A percentile compares a stretch with the other conserved stretches of the same genome.
These are phyloP conservation scores for Anthopleura sola DNA, from an alignment of 64 coral and sea anemone species.

Conservation along the genomic window DNA sequence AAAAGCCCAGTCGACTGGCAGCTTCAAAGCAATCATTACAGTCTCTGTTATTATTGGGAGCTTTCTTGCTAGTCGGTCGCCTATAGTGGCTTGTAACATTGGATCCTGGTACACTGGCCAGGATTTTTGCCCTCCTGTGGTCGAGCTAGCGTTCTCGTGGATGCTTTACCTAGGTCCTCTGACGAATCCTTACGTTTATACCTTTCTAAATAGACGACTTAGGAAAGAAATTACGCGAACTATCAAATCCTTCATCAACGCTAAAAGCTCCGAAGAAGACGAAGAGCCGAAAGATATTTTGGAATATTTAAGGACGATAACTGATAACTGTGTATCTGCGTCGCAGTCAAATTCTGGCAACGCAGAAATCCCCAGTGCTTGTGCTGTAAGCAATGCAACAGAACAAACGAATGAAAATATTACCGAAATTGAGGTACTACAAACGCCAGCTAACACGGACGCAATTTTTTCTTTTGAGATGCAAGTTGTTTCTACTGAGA, in stretches of 20 bases:
- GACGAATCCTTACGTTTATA: constrained; percentile 54
- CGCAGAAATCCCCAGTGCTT: neutral
- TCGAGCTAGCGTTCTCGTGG: constrained; percentile 35
- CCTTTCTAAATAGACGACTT: constrained; percentile 70
- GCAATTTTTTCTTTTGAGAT: neutral
- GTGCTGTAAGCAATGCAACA: neutral
- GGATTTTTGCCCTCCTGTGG: constrained; percentile 41
- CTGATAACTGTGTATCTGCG: constrained; percentile 33
- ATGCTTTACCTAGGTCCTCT: constrained; percentile 41
- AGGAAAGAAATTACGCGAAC: constrained; percentile 55
- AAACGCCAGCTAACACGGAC: neutral
- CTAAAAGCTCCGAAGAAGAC: constrained; percentile 36
- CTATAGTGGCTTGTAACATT: constrained; percentile 50
- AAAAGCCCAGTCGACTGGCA: constrained; percentile 5
- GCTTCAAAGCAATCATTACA: constrained; percentile 49
- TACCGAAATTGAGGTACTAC: neutral
- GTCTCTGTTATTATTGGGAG: constrained; percentile 70
- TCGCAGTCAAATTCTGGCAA: neutral
- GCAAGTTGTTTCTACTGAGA: neutral
- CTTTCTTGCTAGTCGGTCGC: constrained; percentile 57
- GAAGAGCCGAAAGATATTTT: constrained; percentile 90
- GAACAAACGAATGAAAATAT: neutral
- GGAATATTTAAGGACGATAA: constrained; percentile 74
- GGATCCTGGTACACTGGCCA: constrained; percentile 32
- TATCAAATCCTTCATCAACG: constrained; percentile 18